Base-by-base conservation (phyloP, 1,140 invertebrate species). In the Drosophila arizonae region DNA sequence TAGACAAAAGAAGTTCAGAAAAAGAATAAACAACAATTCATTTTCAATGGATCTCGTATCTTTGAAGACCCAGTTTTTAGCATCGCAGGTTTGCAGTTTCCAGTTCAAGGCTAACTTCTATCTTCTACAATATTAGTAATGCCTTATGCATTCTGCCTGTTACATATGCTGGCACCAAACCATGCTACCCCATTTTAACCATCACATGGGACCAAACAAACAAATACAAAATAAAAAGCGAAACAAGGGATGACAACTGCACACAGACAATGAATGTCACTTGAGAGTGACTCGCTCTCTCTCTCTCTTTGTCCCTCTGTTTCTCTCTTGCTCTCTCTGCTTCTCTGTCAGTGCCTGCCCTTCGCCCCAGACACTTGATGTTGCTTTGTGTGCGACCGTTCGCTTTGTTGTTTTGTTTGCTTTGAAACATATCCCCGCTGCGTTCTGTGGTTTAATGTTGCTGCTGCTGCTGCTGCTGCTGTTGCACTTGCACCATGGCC, bases 241-340 rank as follows among this genome's bases (percentile, higher is more conserved):
- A 41, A 33, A 71, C 62, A 24, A 41, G 60, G 21, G 17, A 58
- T 56, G 21, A 55, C 48, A 30, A 70, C 24, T 57, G 39, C 56
- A 66, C n/a, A 21, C 50, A 65, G 56, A 72, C 69, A 76, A 76
- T 76, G 68, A 76, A 62, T 72, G 57, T 72, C 69, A 55, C 56
- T 30, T 39, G 45, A 15, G 62, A 33, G 36, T 13, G 17, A 68
- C 10, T n/a, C 17, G 26, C 21, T 28, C 61, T 17, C 13, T 8
- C 21, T 2, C 4, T 4, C 50, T 11, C 10, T 39, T 9, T 10
- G 4, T 10, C 36, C 3, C 13, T 51, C 28, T 24, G 3, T 2
- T 2, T 24, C 2, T 6, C 33, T 4, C 28, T 28, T 11, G 8
- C 21, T 13, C 26, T 5, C 13, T 51, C 28, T 24, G 21, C 21